phyloP scores from a whole-genome alignment of 2,888 invertebrate genomes.

The Panopea generosa region DNA sequence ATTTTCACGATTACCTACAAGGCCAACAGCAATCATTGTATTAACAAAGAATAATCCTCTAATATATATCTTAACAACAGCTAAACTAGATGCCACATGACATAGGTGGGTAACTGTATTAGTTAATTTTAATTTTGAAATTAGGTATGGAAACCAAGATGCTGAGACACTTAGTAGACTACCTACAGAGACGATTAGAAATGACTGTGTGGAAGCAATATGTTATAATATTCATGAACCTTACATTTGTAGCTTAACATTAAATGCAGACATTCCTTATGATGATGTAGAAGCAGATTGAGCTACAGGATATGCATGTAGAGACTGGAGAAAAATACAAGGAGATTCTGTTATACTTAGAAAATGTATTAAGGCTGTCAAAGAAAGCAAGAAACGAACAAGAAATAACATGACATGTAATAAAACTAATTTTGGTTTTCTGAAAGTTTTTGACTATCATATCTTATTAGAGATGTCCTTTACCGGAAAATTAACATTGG shows the following conservation, averaged over 20 bases:
- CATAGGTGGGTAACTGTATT: slow-evolving; percentile 34
- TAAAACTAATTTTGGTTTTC: no score
- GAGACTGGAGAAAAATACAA: slow-evolving; percentile 18
- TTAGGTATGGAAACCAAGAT: slow-evolving; percentile 31
- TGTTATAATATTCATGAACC: no score
- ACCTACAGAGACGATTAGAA: no score
- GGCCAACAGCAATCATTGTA: slow-evolving; percentile 13
- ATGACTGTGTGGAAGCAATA: no score
- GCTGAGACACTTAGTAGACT: slow-evolving; percentile 12
- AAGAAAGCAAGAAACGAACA: not conserved
- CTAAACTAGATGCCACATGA: slow-evolving; percentile 37
- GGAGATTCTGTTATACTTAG: not conserved
- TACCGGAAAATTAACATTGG: not conserved
- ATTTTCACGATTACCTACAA: no score
- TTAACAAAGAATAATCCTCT: slow-evolving; percentile 45
- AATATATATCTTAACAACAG: slow-evolving; percentile 34
- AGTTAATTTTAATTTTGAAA: slow-evolving; percentile 30
- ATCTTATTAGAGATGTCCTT: no score
- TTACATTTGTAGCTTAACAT: no score
- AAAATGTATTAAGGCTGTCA: slow-evolving; percentile 3
- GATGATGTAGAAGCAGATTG: not conserved
- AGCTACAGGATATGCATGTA: slow-evolving; percentile 19
- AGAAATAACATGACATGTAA: no score
- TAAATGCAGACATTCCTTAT: no score
- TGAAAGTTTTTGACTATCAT: no score